Conservation (phyloP, 2,113 vertebrate genomes). For the Myotis brandtii region DNA sequence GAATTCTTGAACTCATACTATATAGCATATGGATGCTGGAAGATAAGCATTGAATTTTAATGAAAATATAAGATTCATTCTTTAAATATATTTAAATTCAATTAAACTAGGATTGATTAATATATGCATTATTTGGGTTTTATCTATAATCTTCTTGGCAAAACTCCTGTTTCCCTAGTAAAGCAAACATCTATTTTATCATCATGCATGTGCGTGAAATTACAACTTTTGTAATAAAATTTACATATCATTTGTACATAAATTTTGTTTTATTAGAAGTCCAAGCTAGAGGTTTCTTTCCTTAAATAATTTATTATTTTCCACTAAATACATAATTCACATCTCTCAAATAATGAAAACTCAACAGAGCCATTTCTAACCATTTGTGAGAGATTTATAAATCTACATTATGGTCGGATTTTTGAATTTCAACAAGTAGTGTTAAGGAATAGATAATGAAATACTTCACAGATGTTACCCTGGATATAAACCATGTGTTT, state of each 20-base stretch:
- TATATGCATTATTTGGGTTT: conserved; percentile 74
- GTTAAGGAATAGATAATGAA: conserved; percentile 68
- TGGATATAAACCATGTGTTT: conserved; percentile 49
- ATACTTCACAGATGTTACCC: conserved; percentile 46
- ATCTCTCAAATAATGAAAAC: conserved; percentile 54
- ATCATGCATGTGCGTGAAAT: conserved; percentile 60
- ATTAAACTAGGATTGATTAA: conserved; percentile 81
- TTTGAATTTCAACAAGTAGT: conserved; percentile 25
- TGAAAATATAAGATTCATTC: conserved; percentile 61
- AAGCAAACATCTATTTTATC: conserved; percentile 79
- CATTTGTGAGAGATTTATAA: conserved; percentile 19
- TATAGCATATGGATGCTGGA: neutral
- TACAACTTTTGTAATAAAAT: conserved; percentile 79
- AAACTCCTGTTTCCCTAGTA: conserved; percentile 75
- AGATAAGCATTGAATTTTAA: conserved; percentile 66
- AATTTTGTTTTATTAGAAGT: conserved; percentile 73
- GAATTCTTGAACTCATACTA: conserved; percentile 52
- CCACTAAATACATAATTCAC: conserved; percentile 58
- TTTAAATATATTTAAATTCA: conserved; percentile 79
- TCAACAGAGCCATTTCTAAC: neutral
- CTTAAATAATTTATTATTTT: conserved; percentile 53
- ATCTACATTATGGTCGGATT: conserved; percentile 1
- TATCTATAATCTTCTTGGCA: conserved; percentile 66
- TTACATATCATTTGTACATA: conserved; percentile 81
- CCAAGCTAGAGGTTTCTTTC: conserved; percentile 56